These are phyloP conservation scores for Mus spretus DNA, from an alignment of 2,797 vertebrate species.

Conservation along the genomic window DNA sequence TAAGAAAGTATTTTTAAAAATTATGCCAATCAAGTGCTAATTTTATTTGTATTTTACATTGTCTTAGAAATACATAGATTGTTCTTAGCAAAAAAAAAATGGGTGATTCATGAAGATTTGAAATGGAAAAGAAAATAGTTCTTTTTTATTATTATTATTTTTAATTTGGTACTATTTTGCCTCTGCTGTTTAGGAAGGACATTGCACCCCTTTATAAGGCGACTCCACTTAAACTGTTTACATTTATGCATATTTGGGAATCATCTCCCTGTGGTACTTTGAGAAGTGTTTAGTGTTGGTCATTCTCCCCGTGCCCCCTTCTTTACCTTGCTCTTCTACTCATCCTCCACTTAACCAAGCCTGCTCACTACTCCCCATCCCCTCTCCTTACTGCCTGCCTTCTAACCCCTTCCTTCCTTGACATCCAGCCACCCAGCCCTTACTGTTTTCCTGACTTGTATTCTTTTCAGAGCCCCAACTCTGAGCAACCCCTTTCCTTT, in stretches of 20 bases:
- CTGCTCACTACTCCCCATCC: neutral
- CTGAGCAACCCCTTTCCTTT: neutral
- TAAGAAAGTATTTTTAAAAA: constrained; percentile 14
- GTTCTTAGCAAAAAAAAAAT: constrained; percentile 15
- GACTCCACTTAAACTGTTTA: no score
- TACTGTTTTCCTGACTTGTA: neutral
- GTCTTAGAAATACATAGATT: neutral
- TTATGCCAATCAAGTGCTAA: neutral
- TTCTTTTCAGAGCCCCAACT: no score
- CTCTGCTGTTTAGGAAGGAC: neutral
- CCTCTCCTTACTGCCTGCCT: no score
- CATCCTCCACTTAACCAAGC: neutral
- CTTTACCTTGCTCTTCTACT: neutral
- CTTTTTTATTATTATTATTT: neutral
- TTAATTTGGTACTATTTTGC: neutral
- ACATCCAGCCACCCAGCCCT: neutral
- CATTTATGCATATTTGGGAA: neutral
- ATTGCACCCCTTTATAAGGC: neutral
- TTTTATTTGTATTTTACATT: constrained; percentile 46
- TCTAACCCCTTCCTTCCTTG: no score
- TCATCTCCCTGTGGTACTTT: no score
- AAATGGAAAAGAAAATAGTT: constrained; percentile 46
- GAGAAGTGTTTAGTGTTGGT: neutral
- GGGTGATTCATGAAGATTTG: neutral
- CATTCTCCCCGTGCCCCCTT: neutral